Evolutionary conservation across 1,140 invertebrate species (phyloP), one percentile per base, ranked within the genome.

Genomic region (Hylaeus volcanicus): DNA sequence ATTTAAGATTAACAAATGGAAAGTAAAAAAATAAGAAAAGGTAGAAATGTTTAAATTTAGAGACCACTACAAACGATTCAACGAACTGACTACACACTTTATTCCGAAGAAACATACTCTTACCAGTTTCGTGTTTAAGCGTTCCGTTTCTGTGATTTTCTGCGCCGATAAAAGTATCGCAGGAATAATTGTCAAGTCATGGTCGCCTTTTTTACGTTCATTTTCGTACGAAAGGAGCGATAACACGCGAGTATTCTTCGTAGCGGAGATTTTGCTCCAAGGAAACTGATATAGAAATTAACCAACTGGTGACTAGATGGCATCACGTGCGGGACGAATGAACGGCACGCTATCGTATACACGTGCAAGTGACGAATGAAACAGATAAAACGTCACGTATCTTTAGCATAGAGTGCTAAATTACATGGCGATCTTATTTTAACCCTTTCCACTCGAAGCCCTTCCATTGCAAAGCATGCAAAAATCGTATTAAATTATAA

Each of bases 351-450:
- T 26, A 56, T 55, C 68, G 63, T 64, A 45, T 15, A 53, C 79
- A 74, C 78, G 78, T 81, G 79, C 58, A 8, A 64, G n/a, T 5
- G 74, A 64, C 56, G 56, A 74, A 76, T 14, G 48, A 41, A 39
- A 5, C 15, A 70, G 79, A 81, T 81, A 77, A 81, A 45, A 15
- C 48, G 65, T 2, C 26, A 26, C 26, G 11, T 70, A 76, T 81
- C 74, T 68, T 26, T 41, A 8, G 48, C 55, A 11, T 37, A 55
- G 41, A 51, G 8, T 51, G 37, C 45, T 53, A 64, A 80, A 15
- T 75, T 55, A 61, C n/a, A 43, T 55, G 4, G 37, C 12, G 41
- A 41, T 68, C 14, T n/a, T 37, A 51, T 74, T 66, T 15, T 15
- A 37, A 5, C 43, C 5, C 55, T 12, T 26, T 26, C 26, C 26